Conservation (phyloP, 2,888 invertebrate genomes). For the Campaea margaritaria region DNA sequence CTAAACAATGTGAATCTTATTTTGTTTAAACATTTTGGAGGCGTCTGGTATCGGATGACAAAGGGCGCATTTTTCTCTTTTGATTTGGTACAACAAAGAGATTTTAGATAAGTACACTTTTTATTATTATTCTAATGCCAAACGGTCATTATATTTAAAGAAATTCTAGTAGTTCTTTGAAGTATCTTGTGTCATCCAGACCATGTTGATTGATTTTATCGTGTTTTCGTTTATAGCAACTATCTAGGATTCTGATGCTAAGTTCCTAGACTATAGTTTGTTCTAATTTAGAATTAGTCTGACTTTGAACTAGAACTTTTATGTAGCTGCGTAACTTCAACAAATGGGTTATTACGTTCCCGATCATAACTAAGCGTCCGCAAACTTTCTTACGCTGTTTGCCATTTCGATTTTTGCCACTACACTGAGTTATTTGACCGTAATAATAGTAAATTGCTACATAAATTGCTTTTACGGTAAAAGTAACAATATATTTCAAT, state of each 20-base stretch:
- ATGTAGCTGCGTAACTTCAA: too few species aligned
- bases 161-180: not conserved
- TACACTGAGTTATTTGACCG: slow-evolving; percentile 54
- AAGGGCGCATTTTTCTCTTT: not conserved
- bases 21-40: slow-evolving; percentile 4
- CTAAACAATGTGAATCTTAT: not conserved
- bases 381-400: slow-evolving; percentile 25
- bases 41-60: not conserved
- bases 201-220: too few species aligned
- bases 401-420: slow-evolving; percentile 50
- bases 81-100: slow-evolving; percentile 8
- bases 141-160: not conserved
- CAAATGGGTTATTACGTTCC: not conserved
- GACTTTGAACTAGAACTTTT: too few species aligned
- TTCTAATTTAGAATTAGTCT: too few species aligned
- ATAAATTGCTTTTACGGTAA: slow-evolving; percentile 47
- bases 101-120: slow-evolving; percentile 1
- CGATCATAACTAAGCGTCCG: slow-evolving; percentile 6
- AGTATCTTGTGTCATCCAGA: not conserved
- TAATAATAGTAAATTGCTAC: slow-evolving; percentile 54
- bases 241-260: too few species aligned
- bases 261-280: too few species aligned
- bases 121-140: slow-evolving; percentile 1
- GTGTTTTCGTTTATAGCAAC: too few species aligned
- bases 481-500: slow-evolving; percentile 36